These are phyloP conservation scores for Microcebus jonahi DNA, from an alignment of 2,113 vertebrate genomes.

Conservation along the genomic window DNA sequence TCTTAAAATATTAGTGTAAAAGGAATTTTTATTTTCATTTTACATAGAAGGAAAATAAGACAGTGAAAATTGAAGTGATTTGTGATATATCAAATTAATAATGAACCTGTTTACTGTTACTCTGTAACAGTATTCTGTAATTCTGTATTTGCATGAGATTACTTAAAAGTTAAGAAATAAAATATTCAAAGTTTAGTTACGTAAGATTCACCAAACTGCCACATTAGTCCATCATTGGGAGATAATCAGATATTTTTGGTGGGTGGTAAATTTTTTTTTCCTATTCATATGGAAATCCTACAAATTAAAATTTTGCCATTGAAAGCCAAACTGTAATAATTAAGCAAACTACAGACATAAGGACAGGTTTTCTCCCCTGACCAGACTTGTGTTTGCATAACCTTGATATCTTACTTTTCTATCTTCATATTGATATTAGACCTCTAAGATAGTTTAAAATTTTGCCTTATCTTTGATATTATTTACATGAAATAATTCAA, in stretches of 20 bases:
- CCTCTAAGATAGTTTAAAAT: neutral
- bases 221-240: neutral
- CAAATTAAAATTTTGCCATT: neutral
- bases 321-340: neutral
- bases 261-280: neutral
- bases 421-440: slow-evolving; percentile 10
- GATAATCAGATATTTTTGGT: slow-evolving; percentile 15
- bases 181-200: neutral
- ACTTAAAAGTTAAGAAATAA: neutral
- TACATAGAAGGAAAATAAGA: neutral
- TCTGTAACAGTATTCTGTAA: neutral
- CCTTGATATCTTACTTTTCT: neutral
- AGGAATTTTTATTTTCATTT: slow-evolving; percentile 21
- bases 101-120: neutral
- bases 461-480: neutral
- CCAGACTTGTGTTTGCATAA: neutral
- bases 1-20: neutral
- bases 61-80: neutral
- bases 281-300: neutral
- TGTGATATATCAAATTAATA: neutral
- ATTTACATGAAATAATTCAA: neutral
- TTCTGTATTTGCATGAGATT: neutral
- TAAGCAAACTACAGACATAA: neutral
- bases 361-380: neutral
- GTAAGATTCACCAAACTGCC: neutral